Percentiles rank a stretch among this genome's conserved stretches.
These are phyloP conservation scores for Sesamia inferens DNA, from an alignment of 2,888 invertebrate genomes.

Conservation along the genomic window DNA sequence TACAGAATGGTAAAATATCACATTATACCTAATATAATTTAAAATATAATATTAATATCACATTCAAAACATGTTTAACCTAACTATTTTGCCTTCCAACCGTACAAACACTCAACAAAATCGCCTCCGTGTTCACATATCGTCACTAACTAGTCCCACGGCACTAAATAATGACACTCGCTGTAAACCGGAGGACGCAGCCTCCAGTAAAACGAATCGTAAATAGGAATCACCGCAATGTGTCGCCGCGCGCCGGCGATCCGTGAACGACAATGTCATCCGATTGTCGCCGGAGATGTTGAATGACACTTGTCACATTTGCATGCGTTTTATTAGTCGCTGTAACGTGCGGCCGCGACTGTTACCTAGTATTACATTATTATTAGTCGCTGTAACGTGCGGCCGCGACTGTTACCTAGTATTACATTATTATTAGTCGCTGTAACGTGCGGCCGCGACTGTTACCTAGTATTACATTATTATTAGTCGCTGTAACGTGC, in stretches of 20 bases:
- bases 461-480: slow-evolving; percentile 5
- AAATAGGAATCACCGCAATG: slow-evolving; percentile 50
- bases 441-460: slow-evolving; percentile 1
- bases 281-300: slow-evolving; percentile 9
- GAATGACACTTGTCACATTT: slow-evolving; percentile 35
- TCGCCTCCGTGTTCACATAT: slow-evolving; percentile 27
- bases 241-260: too few relatives aligned
- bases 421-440: slow-evolving; percentile 39
- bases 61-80: background rate
- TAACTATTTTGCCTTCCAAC: background rate
- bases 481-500: slow-evolving; percentile 27
- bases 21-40: too few relatives aligned
- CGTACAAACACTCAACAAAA: slow-evolving; percentile 17
- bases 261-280: slow-evolving; percentile 8
- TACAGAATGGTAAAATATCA: background rate
- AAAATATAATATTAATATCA: background rate
- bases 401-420: background rate
- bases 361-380: slow-evolving; percentile 4
- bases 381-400: slow-evolving; percentile 2
- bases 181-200: slow-evolving; percentile 32
- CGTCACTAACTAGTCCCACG: slow-evolving; percentile 38
- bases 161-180: slow-evolving; percentile 47
- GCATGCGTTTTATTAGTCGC: slow-evolving; percentile 44
- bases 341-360: slow-evolving; percentile 1
- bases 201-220: slow-evolving; percentile 52